phyloP scores from a whole-genome alignment of 2,888 invertebrate genomes.

The Nomada fucata region DNA sequence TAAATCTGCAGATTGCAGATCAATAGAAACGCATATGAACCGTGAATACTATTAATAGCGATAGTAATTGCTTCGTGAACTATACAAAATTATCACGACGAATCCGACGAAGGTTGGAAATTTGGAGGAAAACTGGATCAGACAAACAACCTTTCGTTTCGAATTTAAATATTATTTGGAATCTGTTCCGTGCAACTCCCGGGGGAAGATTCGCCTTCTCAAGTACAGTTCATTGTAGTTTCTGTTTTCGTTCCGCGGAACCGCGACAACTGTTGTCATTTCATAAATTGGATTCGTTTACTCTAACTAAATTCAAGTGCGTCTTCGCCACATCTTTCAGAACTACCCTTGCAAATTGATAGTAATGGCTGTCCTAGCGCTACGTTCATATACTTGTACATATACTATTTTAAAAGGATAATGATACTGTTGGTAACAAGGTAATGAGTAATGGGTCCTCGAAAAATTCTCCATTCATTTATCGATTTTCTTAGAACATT shows the following conservation, averaged over 20 bases:
- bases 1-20: neutral
- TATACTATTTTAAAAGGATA: slow-evolving; percentile 13
- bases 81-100: no score
- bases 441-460: neutral
- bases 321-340: slow-evolving; percentile 35
- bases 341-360: slow-evolving; percentile 57
- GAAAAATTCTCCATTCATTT: no score
- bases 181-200: no score
- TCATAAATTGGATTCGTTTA: slow-evolving; percentile 22
- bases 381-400: neutral
- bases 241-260: neutral
- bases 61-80: neutral
- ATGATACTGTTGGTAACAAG: neutral
- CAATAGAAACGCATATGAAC: neutral
- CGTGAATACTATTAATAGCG: neutral
- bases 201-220: neutral
- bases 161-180: no score
- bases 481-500: no score
- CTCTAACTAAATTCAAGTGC: slow-evolving; percentile 30
- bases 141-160: no score
- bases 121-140: no score
- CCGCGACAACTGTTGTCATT: slow-evolving; percentile 4
- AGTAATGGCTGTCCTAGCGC: slow-evolving; percentile 42
- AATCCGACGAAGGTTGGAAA: no score
- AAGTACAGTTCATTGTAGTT: slow-evolving; percentile 1